A percentile compares a stretch with the other conserved stretches of the same genome.
Evolutionary conservation across 2,797 vertebrate species (phyloP).

Genomic region (Pipistrellus pipistrellus): DNA sequence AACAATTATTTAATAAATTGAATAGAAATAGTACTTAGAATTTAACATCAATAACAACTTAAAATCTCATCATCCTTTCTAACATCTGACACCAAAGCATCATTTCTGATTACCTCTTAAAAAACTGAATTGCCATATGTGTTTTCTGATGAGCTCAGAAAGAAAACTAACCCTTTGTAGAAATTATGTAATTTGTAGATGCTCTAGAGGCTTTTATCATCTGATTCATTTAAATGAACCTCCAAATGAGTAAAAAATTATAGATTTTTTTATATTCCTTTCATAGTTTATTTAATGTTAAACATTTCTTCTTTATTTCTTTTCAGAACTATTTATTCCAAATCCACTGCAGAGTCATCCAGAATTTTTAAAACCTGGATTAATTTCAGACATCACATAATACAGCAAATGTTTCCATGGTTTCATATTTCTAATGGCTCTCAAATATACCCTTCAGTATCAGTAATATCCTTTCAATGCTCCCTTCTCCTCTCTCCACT

Average conservation of each 20-base stretch:
- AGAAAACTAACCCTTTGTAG: not conserved
- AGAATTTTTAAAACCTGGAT: slow-evolving; percentile 61
- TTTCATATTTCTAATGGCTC: slow-evolving; percentile 63
- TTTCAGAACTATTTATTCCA: slow-evolving; percentile 60
- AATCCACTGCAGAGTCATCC: slow-evolving; percentile 3
- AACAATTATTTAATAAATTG: not conserved
- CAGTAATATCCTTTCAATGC: not conserved
- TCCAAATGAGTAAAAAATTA: slow-evolving; percentile 23
- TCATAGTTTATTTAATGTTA: slow-evolving; percentile 38
- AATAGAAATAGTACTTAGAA: not conserved
- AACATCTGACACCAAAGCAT: not conserved
- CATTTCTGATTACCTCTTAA: slow-evolving; percentile 28
- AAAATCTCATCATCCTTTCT: not conserved
- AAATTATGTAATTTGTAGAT: slow-evolving; percentile 20
- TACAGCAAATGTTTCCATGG: slow-evolving; percentile 54
- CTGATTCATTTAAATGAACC: not conserved
- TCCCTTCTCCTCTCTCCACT: not conserved
- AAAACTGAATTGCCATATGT: not conserved
- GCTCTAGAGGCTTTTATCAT: not conserved
- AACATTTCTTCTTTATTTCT: slow-evolving; percentile 22
- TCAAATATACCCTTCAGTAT: not conserved
- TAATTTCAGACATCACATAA: slow-evolving; percentile 37
- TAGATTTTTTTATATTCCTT: slow-evolving; percentile 18
- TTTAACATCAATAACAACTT: slow-evolving; percentile 1
- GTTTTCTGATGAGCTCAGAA: slow-evolving; percentile 37